Evolutionary conservation across 1,140 invertebrate genomes (phyloP).

Genomic region (Caenorhabditis remanei): DNA sequence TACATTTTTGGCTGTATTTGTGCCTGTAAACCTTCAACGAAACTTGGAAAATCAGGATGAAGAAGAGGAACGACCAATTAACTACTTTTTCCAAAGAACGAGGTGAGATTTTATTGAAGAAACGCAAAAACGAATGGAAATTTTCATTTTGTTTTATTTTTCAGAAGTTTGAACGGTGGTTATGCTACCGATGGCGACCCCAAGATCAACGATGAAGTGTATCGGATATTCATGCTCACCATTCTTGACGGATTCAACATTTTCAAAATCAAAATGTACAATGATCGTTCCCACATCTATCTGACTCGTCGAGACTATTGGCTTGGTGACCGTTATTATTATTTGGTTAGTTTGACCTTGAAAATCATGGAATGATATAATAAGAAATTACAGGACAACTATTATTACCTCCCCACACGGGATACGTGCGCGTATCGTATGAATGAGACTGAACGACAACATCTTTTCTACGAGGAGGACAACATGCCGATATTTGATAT

Average conservation of each 20-base stretch:
- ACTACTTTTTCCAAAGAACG: not conserved
- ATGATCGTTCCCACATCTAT: conserved; percentile 75
- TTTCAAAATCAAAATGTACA: conserved; percentile 75
- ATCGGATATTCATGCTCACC: conserved; percentile 71
- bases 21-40: not conserved
- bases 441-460: conserved; percentile 70
- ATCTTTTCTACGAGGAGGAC: conserved; percentile 74
- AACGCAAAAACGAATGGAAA: not conserved
- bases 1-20: conserved; percentile 1
- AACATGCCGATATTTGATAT: conserved; percentile 72
- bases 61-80: not conserved
- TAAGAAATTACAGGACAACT: conserved; percentile 71
- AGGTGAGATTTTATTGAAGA: not conserved
- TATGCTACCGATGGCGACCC: conserved; percentile 72
- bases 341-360: conserved; percentile 65
- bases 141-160: not conserved
- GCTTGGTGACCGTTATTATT: conserved; percentile 76
- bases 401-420: conserved; percentile 73
- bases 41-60: not conserved
- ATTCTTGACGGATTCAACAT: conserved; percentile 75
- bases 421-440: conserved; percentile 76
- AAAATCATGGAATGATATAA: conserved; percentile 9
- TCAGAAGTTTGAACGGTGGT: conserved; percentile 70
- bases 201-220: conserved; percentile 69
- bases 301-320: conserved; percentile 74